Evolutionary conservation across 2,888 invertebrate species (phyloP).

Genomic region (Crematogaster levior): DNA sequence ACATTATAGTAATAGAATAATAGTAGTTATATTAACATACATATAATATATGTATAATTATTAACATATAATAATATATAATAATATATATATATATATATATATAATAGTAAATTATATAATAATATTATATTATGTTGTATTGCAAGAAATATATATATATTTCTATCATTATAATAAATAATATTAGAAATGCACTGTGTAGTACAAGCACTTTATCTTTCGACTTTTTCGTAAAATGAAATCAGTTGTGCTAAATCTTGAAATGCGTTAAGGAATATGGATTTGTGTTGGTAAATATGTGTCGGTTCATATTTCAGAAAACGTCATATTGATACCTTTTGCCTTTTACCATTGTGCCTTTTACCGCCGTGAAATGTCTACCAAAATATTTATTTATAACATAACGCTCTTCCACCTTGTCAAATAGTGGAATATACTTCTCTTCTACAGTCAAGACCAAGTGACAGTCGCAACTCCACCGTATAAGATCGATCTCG

Average conservation of each 20-base stretch:
- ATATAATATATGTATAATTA: too few relatives aligned
- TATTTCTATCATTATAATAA: background rate
- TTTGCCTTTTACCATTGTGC: too few relatives aligned
- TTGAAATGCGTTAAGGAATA: background rate
- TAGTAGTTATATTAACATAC: background rate
- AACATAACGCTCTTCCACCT: slow-evolving; percentile 27
- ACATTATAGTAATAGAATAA: background rate
- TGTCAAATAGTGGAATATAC: slow-evolving; percentile 39
- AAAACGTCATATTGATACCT: slow-evolving; percentile 1
- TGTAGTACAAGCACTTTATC: background rate
- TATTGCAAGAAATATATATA: background rate
- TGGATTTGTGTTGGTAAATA: slow-evolving; percentile 7
- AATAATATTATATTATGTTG: background rate
- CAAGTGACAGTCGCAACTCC: slow-evolving; percentile 17
- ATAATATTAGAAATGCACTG: background rate
- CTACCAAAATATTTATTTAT: slow-evolving; percentile 42
- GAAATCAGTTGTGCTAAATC: background rate
- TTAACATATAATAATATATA: too few relatives aligned
- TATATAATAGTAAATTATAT: background rate
- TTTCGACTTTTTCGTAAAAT: background rate
- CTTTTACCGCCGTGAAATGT: slow-evolving; percentile 5
- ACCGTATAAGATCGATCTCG: slow-evolving; percentile 25
- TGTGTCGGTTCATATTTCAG: slow-evolving; percentile 21
- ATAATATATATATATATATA: too few relatives aligned
- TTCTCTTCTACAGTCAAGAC: slow-evolving; percentile 8